Percentiles rank a stretch among this genome's conserved stretches.
Conservation (phyloP, 2,113 vertebrate genomes). For the Stigmatopora nigra region DNA sequence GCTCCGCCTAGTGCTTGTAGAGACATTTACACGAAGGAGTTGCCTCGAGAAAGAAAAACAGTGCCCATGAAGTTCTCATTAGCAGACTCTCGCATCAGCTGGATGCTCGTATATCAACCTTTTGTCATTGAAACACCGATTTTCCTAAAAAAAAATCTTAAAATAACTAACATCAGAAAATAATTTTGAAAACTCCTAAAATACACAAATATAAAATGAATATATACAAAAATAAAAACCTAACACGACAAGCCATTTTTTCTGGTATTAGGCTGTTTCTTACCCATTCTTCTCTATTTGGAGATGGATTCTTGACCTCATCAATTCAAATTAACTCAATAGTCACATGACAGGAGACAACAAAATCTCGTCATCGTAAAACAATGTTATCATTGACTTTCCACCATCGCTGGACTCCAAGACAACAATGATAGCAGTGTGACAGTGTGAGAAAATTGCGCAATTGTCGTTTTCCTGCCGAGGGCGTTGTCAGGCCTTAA, state of each 20-base stretch:
- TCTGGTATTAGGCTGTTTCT: not conserved
- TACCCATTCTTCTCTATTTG: not conserved
- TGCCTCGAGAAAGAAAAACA: too few species aligned
- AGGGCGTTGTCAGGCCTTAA: slow-evolving; percentile 21
- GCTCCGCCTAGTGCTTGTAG: too few species aligned
- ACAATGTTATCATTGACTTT: not conserved
- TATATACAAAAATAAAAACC: not conserved
- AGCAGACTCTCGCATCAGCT: too few species aligned
- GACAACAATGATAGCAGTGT: not conserved
- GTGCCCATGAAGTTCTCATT: too few species aligned
- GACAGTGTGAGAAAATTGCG: not conserved
- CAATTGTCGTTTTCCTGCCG: not conserved
- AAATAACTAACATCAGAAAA: too few species aligned
- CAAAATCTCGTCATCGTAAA: not conserved
- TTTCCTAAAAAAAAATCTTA: too few species aligned
- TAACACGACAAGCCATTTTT: not conserved
- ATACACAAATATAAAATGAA: not conserved
- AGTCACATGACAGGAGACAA: not conserved
- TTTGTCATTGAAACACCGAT: too few species aligned
- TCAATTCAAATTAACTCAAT: not conserved
- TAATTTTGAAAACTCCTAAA: too few species aligned
- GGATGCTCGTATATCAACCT: too few species aligned
- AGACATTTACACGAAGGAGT: too few species aligned
- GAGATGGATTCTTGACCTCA: not conserved
- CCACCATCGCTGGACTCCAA: not conserved